Percentiles rank a stretch among this genome's conserved stretches.
phyloP scores from a whole-genome alignment of 2,888 invertebrate genomes.

The Leptinotarsa peninsularis region DNA sequence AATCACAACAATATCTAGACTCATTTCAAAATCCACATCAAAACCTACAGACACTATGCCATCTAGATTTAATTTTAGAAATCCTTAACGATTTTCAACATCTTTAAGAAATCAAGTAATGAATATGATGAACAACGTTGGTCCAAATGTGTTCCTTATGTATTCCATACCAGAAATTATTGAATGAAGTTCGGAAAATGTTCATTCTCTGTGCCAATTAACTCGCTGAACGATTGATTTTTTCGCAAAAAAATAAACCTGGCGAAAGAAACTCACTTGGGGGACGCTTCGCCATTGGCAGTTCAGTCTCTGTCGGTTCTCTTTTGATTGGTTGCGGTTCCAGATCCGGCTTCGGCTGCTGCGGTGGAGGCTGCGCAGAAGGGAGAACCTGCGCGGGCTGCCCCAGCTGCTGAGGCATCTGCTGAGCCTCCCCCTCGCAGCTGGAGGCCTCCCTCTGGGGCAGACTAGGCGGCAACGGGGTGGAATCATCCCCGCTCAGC shows the following conservation, averaged over 20 bases:
- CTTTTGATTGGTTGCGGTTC: conserved; percentile 70
- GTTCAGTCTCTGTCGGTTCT: conserved; percentile 77
- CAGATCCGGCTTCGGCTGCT: conserved; percentile 54
- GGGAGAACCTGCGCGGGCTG: conserved; percentile 53
- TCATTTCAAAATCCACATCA: no score
- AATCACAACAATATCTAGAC: no score
- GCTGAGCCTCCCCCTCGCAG: conserved; percentile 44
- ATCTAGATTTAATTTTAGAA: no score
- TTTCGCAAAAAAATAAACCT: not conserved
- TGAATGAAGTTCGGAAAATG: not conserved
- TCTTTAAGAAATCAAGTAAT: no score
- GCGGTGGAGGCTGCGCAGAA: conserved; percentile 52
- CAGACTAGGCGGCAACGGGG: conserved; percentile 64
- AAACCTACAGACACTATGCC: no score
- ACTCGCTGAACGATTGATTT: not conserved
- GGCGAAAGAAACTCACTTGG: conserved; percentile 73
- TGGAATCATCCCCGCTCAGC: conserved; percentile 57
- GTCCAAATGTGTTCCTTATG: no score
- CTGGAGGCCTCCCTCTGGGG: conserved; percentile 56
- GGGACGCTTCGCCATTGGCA: conserved; percentile 85
- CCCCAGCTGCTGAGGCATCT: conserved; percentile 53
- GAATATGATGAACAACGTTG: no score
- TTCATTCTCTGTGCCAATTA: not conserved
- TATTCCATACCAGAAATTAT: no score
- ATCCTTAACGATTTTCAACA: no score